phyloP scores from a whole-genome alignment of 2,888 invertebrate genomes.

The Tipula vernalis region DNA sequence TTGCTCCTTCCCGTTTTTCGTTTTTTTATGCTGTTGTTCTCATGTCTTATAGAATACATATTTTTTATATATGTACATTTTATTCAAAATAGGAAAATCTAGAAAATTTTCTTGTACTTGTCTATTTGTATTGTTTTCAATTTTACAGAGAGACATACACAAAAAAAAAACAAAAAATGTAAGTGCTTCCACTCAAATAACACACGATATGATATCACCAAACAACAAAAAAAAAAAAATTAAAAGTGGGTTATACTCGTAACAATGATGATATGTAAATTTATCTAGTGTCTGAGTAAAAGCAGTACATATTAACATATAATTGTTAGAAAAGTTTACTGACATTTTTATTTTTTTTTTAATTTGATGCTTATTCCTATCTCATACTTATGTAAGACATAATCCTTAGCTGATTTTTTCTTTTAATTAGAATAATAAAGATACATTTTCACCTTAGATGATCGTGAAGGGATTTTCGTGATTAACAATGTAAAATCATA shows the following conservation, averaged over 20 bases:
- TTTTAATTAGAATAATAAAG: not conserved
- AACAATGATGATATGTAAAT: not conserved
- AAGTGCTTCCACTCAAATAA: not conserved
- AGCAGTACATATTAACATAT: not conserved
- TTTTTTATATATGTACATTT: not conserved
- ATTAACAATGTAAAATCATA: not conserved
- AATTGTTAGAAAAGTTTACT: not conserved
- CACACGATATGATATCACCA: not conserved
- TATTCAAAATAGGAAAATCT: not conserved
- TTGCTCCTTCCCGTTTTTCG: not conserved
- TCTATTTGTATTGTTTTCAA: not conserved
- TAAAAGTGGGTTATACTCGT: not conserved
- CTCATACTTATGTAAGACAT: not conserved
- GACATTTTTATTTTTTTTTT: not conserved
- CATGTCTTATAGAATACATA: not conserved
- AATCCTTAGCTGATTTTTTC: not conserved
- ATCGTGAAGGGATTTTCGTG: not conserved
- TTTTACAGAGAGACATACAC: not conserved
- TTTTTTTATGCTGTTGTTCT: not conserved
- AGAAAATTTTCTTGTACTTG: not conserved
- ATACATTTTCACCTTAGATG: not conserved
- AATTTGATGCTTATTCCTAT: not conserved
- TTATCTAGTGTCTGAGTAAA: not conserved
- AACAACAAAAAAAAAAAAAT: not conserved
- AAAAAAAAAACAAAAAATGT: not conserved